Conservation (phyloP, 2,888 invertebrate species). For the Papilio demoleus region DNA sequence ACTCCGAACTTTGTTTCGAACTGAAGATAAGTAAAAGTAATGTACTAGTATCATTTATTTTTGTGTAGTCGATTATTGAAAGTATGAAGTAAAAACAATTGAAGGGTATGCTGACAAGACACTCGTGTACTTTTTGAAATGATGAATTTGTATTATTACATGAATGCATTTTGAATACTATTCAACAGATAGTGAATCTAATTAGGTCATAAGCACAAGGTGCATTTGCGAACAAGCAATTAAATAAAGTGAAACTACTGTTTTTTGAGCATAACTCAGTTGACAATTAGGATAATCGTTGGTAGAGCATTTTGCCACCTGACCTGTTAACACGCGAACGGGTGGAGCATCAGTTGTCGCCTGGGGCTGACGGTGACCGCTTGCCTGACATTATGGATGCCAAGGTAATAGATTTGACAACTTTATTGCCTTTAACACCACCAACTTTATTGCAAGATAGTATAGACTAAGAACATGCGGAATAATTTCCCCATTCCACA, state of each 20-base stretch:
- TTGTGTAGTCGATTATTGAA: too few species aligned
- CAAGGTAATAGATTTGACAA: slow-evolving; percentile 57
- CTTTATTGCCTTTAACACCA: neutral
- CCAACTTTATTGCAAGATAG: neutral
- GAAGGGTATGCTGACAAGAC: too few species aligned
- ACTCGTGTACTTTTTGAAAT: too few species aligned
- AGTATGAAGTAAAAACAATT: too few species aligned
- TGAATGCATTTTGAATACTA: too few species aligned
- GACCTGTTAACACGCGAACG: slow-evolving; percentile 54
- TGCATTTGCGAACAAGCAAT: slow-evolving; percentile 33
- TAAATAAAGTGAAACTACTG: slow-evolving; percentile 32
- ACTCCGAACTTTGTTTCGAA: too few species aligned
- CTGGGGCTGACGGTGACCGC: slow-evolving; percentile 54
- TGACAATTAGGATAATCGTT: slow-evolving; percentile 46
- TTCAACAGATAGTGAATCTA: slow-evolving; percentile 23
- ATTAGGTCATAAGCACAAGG: slow-evolving; percentile 29
- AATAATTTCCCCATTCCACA: too few species aligned
- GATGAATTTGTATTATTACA: too few species aligned
- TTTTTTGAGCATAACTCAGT: slow-evolving; percentile 36
- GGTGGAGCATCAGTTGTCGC: slow-evolving; percentile 57
- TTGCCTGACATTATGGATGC: slow-evolving; percentile 60
- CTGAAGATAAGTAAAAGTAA: too few species aligned
- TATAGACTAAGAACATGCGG: neutral
- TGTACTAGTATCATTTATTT: too few species aligned
- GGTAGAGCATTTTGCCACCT: slow-evolving; percentile 54